These are phyloP conservation scores for Catostomus latipinnis DNA, from an alignment of 2,797 vertebrate species.

Conservation along the genomic window DNA sequence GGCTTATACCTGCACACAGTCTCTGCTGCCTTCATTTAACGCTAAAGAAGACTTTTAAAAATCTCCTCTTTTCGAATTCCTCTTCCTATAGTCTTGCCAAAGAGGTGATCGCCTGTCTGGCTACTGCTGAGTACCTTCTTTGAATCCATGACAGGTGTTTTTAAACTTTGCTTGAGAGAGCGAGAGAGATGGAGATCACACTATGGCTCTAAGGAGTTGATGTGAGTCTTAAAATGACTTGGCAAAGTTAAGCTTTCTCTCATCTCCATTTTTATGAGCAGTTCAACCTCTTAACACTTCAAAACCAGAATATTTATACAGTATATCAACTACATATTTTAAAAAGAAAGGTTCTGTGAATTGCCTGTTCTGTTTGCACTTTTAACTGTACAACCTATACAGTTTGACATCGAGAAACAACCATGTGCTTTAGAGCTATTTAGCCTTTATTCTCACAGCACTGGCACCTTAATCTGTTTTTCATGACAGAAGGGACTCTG, in stretches of 20 bases:
- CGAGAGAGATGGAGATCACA: slow-evolving; percentile 54
- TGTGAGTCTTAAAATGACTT: slow-evolving; percentile 75
- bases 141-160: slow-evolving; percentile 78
- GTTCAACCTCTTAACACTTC: slow-evolving; percentile 72
- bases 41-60: slow-evolving; percentile 75
- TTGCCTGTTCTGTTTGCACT: not conserved
- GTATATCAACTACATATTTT: not conserved
- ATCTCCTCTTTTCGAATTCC: slow-evolving; percentile 67
- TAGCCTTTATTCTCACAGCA: slow-evolving; percentile 26
- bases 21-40: slow-evolving; percentile 70
- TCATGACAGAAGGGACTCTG: slow-evolving; percentile 55
- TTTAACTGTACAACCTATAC: not conserved
- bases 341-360: too few relatives aligned
- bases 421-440: not conserved
- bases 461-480: slow-evolving; percentile 27
- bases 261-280: slow-evolving; percentile 75
- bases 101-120: slow-evolving; percentile 71
- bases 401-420: slow-evolving; percentile 12
- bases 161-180: slow-evolving; percentile 57
- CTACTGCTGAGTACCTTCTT: slow-evolving; percentile 72
- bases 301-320: slow-evolving; percentile 66
- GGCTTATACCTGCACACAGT: slow-evolving; percentile 79
- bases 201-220: slow-evolving; percentile 70
- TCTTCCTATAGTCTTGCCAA: slow-evolving; percentile 68
- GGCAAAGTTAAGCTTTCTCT: slow-evolving; percentile 81